phyloP scores from a whole-genome alignment of 2,113 vertebrate genomes.

The Nestor notabilis region DNA sequence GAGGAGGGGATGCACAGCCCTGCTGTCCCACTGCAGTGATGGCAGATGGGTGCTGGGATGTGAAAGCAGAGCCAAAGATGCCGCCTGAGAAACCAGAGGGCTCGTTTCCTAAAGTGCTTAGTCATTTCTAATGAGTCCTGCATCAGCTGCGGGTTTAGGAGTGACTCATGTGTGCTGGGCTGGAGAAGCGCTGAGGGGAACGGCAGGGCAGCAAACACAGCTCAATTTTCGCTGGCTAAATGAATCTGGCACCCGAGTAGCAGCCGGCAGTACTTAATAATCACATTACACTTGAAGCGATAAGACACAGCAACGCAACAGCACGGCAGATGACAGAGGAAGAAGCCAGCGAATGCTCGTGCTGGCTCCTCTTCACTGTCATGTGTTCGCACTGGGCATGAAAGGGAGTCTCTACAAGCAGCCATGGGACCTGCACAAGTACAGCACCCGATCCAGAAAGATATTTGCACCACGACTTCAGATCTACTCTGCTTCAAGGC shows the following conservation, averaged over 20 bases:
- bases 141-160: not conserved
- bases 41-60: not conserved
- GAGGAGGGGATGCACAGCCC: not conserved
- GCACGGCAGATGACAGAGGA: not conserved
- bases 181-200: not conserved
- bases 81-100: not conserved
- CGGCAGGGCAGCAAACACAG: not conserved
- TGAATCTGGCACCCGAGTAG: not conserved
- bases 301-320: not conserved
- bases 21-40: not conserved
- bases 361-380: not conserved
- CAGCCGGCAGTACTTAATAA: not conserved
- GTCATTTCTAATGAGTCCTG: slow-evolving; percentile 8
- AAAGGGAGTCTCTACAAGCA: not conserved
- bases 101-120: slow-evolving; percentile 11
- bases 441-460: not conserved
- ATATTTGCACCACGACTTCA: not conserved
- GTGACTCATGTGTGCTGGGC: not conserved
- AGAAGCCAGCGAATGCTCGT: not conserved
- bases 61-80: not conserved
- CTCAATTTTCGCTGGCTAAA: not conserved
- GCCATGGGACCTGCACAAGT: not conserved
- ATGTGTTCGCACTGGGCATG: not conserved
- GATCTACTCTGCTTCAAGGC: not conserved
- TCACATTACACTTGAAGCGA: not conserved